These are phyloP conservation scores for Caenorhabditis sp. DNA, from an alignment of 2,888 invertebrate genomes.

Conservation along the genomic window DNA sequence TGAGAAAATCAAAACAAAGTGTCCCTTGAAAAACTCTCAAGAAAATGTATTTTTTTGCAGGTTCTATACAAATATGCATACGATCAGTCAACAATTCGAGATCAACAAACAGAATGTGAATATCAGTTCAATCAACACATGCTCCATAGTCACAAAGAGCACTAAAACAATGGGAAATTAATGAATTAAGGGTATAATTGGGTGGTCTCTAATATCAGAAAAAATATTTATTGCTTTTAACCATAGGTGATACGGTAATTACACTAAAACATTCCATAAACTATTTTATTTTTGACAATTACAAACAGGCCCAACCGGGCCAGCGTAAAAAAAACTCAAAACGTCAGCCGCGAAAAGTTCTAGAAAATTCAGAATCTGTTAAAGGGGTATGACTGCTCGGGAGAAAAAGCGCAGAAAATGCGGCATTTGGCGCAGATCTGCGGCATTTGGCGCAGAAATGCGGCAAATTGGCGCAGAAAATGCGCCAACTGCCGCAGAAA, in stretches of 20 bases:
- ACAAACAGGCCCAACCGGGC: no score
- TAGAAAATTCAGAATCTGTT: no score
- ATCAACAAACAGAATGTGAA: constrained; percentile 71
- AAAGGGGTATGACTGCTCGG: no score
- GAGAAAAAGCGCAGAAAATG: no score
- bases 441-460: no score
- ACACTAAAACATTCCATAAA: background rate
- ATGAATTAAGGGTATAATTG: background rate
- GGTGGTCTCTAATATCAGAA: background rate
- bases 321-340: no score
- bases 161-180: background rate
- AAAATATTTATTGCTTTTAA: constrained; percentile 4
- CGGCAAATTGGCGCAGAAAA: no score
- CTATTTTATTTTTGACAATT: no score
- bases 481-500: no score
- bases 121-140: constrained; percentile 56
- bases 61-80: constrained; percentile 74
- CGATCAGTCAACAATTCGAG: constrained; percentile 72
- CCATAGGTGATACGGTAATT: background rate
- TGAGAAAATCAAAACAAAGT: no score
- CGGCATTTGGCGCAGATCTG: no score
- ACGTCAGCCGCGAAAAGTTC: no score
- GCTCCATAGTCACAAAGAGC: constrained; percentile 45
- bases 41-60: constrained; percentile 28
- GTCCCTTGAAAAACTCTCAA: background rate